Evolutionary conservation across 2,113 vertebrate genomes (phyloP).

Genomic region (Xiphophorus hellerii): DNA sequence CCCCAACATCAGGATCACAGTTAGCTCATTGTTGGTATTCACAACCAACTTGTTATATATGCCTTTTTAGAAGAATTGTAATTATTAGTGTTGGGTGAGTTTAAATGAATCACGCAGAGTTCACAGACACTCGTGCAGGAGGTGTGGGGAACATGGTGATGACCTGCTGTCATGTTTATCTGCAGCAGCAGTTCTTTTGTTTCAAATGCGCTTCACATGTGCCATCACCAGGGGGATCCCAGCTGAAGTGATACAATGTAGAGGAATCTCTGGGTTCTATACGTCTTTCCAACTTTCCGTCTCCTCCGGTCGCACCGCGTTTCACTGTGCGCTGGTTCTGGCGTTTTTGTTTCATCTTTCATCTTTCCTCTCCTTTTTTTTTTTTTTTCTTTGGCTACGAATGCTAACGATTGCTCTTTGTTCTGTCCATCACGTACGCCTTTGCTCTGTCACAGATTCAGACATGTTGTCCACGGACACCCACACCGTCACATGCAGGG

Average conservation of each 20-base stretch:
- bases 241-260: constrained; percentile 14
- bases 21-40: background rate
- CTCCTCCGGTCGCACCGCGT: background rate
- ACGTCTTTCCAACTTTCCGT: background rate
- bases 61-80: background rate
- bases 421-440: constrained; percentile 48
- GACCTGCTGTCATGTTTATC: constrained; percentile 48
- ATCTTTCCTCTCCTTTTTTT: constrained; percentile 6
- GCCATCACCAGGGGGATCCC: constrained; percentile 49
- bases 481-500: constrained; percentile 47
- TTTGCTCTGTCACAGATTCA: constrained; percentile 34
- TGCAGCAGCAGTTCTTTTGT: constrained; percentile 32
- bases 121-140: constrained; percentile 41
- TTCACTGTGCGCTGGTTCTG: background rate
- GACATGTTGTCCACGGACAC: constrained; percentile 11
- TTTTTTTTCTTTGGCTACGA: constrained; percentile 10
- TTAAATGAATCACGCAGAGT: constrained; percentile 11
- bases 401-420: constrained; percentile 47
- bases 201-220: constrained; percentile 13
- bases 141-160: constrained; percentile 14
- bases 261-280: constrained; percentile 5
- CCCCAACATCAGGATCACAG: background rate
- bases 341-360: background rate
- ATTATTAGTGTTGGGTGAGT: background rate
- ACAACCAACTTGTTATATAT: background rate